Base-by-base conservation (phyloP, 2,888 invertebrate species). In the Orthosia gothica region DNA sequence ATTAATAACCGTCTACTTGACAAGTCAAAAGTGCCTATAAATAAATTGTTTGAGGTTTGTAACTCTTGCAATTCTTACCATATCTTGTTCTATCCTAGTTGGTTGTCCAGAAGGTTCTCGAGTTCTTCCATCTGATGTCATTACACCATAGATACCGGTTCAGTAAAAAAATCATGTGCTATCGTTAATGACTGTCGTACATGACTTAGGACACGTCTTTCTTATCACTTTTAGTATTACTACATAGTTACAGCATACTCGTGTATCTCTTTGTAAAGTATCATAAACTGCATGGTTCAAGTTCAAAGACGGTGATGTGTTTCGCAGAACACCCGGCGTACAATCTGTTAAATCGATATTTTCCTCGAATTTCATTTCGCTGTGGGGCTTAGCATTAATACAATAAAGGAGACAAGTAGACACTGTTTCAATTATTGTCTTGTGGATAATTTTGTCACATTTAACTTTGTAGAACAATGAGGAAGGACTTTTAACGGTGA, bases 191-290 rank as follows among this genome's bases (percentile, higher is more conserved):
- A 52, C 61, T 26, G n/a, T 70, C n/a, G 83, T 68, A 83, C 86
- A 81, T 86, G 83, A 63, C 80, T 78, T 59, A 20, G 64, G 76
- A 73, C 85, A 86, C 81, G 82, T 83, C 69, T 74, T 40, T 45
- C 66, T 87, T 86, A 84, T 87, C 80, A 81, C 65, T 80, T 72
- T 50, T 81, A 40, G 62, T 76, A 71, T 83, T 65, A 76, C 70
- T 58, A 79, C 55, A 72, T 74, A 63, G 70, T 81, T 62, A 40
- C 62, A 26, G 12, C 50, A 55, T 61, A 64, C 52, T 65, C 12
- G 40, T 62, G 32, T 54, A 45, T 74, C 23, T 71, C 67, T 57
- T 45, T 57, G 40, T 26, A 63, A 65, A 23, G 11, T 50, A 9
- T 47, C 50, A 71, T 13, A 16, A 50, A 47, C 3, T 79, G n/a